A percentile compares a stretch with the other conserved stretches of the same genome.
These are phyloP conservation scores for Quadriops clusia DNA, from an alignment of 2,888 invertebrate genomes.

Conservation along the genomic window DNA sequence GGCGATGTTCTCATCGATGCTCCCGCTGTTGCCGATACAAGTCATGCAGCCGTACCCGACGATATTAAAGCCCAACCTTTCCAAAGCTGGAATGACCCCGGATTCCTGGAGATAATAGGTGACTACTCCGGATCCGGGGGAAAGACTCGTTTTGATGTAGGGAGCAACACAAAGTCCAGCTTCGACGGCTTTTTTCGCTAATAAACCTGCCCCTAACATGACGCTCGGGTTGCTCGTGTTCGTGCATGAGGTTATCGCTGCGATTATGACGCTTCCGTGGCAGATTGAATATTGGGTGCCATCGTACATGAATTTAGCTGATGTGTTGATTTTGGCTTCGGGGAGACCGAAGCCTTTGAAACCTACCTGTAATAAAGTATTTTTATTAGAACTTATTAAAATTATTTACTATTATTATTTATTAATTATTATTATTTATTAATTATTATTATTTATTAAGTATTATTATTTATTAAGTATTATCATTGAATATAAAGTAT, in stretches of 20 bases:
- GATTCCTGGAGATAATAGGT: constrained; percentile 55
- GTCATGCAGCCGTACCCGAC: constrained; percentile 99
- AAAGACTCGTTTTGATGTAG: constrained; percentile 93
- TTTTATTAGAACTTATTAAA: too few species aligned
- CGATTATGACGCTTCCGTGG: constrained; percentile 92
- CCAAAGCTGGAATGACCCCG: constrained; percentile 79
- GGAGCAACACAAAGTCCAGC: constrained; percentile 80
- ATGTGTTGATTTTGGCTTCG: constrained; percentile 47
- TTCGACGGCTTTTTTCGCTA: constrained; percentile 90
- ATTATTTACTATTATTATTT: too few species aligned
- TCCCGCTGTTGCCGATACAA: constrained; percentile 97
- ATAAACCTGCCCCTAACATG: constrained; percentile 87
- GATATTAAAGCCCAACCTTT: constrained; percentile 80
- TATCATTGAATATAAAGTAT: too few species aligned
- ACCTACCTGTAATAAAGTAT: constrained; percentile 53
- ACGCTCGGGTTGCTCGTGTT: constrained; percentile 98
- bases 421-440: too few species aligned
- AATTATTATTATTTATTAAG: too few species aligned
- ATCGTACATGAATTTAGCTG: constrained; percentile 69
- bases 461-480: too few species aligned
- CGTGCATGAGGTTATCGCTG: constrained; percentile 96
- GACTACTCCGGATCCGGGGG: constrained; percentile 50
- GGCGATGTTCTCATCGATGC: constrained; percentile 81
- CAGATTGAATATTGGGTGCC: constrained; percentile 64
- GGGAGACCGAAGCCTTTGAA: constrained; percentile 85